Base-by-base conservation (phyloP, 2,888 invertebrate genomes). In the Agonopterix arenella region DNA sequence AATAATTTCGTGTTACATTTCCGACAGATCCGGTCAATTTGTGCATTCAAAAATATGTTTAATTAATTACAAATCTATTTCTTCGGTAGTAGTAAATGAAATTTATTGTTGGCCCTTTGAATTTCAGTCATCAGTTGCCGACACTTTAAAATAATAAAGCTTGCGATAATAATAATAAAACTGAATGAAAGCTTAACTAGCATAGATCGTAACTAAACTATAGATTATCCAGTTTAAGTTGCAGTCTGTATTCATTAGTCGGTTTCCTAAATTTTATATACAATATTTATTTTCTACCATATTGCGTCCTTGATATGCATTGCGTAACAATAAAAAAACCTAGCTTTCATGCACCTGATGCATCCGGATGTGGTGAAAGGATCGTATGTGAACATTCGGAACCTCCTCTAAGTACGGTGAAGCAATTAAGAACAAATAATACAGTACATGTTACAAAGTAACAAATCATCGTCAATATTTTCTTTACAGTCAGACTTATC, bases 261-360 rank as follows among this genome's bases (percentile, higher is more conserved):
- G 70, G 76, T 78, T 77, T 73, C 78, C 82, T 84, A 84, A 78
- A 62, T 70, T 79, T 74, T 88, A 89, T 88, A 73, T 89, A 89
- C 88, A 89, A 82, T 85, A 88, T 89, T 88, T 88, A 89, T 88
- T 88, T 82, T 76, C 89, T 89, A 89, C 81, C 89, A 88, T 89
- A 89, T 89, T 89, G 89, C 89, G 89, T 89, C 79, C 84, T 81
- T 86, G 89, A 89, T 89, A 89, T 88, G 89, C 89, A 88, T 89
- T 80, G 89, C 89, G 89, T 86, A 88, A 88, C 89, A 88, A 88
- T 86, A 88, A 86, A 86, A 86, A 86, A 86, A 85, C 81, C 73
- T 84, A 84, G 86, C 86, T 84, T 80, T 79, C 72, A 82, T 80
- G 84, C 81, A 80, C 71, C 73, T 64, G 73, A 75, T 73, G 80